A percentile compares a stretch with the other conserved stretches of the same genome.
Evolutionary conservation across 2,113 vertebrate genomes (phyloP).

Genomic region (Actenoides hombroni): DNA sequence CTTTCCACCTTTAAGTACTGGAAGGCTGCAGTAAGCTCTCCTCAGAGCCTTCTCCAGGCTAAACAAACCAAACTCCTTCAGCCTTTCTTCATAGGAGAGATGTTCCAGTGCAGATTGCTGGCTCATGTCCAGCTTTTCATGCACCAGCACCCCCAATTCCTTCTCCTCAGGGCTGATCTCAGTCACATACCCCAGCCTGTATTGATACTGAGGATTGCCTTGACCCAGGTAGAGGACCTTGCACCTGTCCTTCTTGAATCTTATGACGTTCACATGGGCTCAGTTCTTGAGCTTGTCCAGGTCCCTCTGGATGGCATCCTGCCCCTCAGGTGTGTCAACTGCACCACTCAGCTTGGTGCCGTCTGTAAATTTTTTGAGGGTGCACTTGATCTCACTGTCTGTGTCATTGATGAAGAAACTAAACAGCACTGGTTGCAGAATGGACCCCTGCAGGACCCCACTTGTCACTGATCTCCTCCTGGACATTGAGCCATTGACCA

Average conservation of each 20-base stretch:
- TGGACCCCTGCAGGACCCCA: background rate
- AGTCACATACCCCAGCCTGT: too few relatives aligned
- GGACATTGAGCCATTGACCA: background rate
- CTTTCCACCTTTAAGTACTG: too few relatives aligned
- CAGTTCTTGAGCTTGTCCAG: background rate
- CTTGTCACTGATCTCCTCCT: background rate
- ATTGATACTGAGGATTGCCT: too few relatives aligned
- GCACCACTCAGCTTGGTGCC: background rate
- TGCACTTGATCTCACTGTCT: background rate
- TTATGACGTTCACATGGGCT: background rate
- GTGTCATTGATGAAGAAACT: background rate
- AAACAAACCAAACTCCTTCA: background rate
- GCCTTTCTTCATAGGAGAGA: background rate
- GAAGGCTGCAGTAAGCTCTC: background rate
- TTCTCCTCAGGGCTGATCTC: too few relatives aligned
- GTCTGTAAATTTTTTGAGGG: background rate
- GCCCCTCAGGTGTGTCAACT: background rate
- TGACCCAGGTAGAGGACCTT: too few relatives aligned
- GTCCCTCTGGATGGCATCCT: background rate
- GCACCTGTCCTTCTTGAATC: too few relatives aligned
- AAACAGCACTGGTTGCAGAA: background rate
- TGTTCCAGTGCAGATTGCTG: too few relatives aligned
- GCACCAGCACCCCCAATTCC: too few relatives aligned
- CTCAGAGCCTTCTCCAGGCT: background rate
- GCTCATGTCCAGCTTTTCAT: too few relatives aligned